Percentiles rank a stretch among this genome's conserved stretches.
Evolutionary conservation across 2,888 invertebrate genomes (phyloP).

Genomic region (Perdita meconis): DNA sequence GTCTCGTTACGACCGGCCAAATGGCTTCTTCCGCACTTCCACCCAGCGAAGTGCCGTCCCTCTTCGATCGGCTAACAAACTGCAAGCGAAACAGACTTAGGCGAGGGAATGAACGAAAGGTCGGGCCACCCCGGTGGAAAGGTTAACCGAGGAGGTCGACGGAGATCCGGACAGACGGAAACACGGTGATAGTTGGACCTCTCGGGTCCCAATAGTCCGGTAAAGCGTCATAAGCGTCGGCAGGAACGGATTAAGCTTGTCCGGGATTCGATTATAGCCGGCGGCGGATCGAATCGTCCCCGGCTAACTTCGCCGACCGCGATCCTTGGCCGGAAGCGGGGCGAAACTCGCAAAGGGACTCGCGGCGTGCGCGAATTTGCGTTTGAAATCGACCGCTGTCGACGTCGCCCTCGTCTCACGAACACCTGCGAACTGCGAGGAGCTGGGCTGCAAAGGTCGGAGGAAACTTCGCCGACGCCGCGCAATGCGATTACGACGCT

Average conservation of each 20-base stretch:
- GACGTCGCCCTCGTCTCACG: constrained; percentile 25
- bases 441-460: background rate
- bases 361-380: constrained; percentile 78
- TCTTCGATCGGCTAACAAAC: too few species aligned
- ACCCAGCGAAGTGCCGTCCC: background rate
- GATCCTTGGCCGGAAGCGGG: constrained; percentile 70
- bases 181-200: constrained; percentile 20
- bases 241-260: constrained; percentile 61
- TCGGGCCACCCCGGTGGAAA: background rate
- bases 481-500: constrained; percentile 44
- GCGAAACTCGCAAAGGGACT: constrained; percentile 73
- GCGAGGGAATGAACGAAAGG: background rate
- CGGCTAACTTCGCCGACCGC: constrained; percentile 78
- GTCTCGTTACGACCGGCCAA: constrained; percentile 15
- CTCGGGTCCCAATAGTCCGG: constrained; percentile 38
- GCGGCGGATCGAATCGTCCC: constrained; percentile 72
- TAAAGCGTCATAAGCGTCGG: constrained; percentile 47
- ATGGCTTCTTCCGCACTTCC: background rate
- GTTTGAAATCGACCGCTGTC: constrained; percentile 76
- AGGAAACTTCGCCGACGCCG: constrained; percentile 31
- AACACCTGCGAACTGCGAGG: constrained; percentile 30
- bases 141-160: constrained; percentile 13
- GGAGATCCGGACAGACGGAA: constrained; percentile 13
- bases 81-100: background rate
- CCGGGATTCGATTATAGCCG: constrained; percentile 74